Conservation (phyloP, 2,797 vertebrate genomes). For the Schizothorax lantsangensis region DNA sequence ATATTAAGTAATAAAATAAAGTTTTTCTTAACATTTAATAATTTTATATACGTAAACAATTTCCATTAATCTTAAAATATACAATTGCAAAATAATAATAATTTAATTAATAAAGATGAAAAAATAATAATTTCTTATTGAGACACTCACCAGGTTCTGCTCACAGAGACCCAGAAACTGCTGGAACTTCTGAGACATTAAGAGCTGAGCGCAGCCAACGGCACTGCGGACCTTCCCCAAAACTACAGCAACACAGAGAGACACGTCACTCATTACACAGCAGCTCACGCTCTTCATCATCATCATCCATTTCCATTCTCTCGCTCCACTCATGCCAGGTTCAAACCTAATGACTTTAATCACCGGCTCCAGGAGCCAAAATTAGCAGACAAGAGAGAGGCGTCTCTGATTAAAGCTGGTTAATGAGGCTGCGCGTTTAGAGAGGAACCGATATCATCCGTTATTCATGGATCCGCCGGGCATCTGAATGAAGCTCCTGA, state of each 20-base stretch:
- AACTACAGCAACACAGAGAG: conserved; percentile 74
- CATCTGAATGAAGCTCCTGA: background rate
- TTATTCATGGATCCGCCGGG: conserved; percentile 37
- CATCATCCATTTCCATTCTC: background rate
- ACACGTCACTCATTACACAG: conserved; percentile 6
- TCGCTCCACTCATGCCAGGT: background rate
- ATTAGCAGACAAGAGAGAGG: conserved; percentile 40
- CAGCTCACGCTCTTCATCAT: background rate
- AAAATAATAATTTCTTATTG: too few relatives aligned
- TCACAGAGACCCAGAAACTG: conserved; percentile 98
- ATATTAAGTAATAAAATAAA: too few relatives aligned
- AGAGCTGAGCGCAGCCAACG: conserved; percentile 94
- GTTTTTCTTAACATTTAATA: too few relatives aligned
- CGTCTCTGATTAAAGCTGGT: conserved; percentile 46
- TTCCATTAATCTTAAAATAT: too few relatives aligned
- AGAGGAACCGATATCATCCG: conserved; percentile 25
- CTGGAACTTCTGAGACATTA: conserved; percentile 99
- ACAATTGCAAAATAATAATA: too few relatives aligned
- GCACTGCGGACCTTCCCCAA: conserved; percentile 95
- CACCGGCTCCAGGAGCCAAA: conserved; percentile 33
- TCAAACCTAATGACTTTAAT: conserved; percentile 45
- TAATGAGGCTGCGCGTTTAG: conserved; percentile 30
- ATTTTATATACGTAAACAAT: too few relatives aligned
- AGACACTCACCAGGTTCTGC: conserved; percentile 92
- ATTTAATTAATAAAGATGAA: too few relatives aligned